These are phyloP conservation scores for Noctua fimbriata DNA, from an alignment of 2,888 invertebrate genomes.

Conservation along the genomic window DNA sequence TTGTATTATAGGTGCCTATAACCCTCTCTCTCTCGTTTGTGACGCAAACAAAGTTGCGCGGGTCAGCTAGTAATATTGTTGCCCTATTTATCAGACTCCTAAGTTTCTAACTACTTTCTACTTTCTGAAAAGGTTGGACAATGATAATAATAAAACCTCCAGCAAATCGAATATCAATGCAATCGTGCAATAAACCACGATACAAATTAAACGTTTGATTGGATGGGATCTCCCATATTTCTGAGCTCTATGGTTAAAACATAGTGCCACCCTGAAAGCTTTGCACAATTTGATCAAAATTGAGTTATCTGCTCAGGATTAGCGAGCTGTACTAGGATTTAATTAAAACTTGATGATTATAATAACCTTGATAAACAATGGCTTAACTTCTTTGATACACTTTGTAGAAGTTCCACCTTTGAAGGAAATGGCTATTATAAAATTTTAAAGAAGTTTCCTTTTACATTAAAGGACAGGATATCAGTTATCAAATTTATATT, in stretches of 20 bases:
- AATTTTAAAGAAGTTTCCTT: constrained; percentile 4
- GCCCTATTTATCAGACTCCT: too few species aligned
- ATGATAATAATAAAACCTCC: too few species aligned
- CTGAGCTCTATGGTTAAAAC: constrained; percentile 14
- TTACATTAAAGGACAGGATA: not conserved
- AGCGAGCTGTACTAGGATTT: constrained; percentile 12
- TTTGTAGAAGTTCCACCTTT: not conserved
- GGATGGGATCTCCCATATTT: not conserved
- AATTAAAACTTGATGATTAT: constrained; percentile 14
- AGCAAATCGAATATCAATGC: too few species aligned
- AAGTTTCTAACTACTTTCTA: too few species aligned
- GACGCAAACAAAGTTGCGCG: too few species aligned
- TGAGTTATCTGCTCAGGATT: constrained; percentile 42
- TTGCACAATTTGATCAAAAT: constrained; percentile 44
- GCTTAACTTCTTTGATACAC: not conserved
- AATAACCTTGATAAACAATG: constrained; percentile 11
- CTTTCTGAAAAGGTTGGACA: too few species aligned
- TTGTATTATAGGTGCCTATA: too few species aligned
- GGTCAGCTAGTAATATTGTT: too few species aligned
- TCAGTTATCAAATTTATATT: not conserved
- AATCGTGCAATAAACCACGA: too few species aligned
- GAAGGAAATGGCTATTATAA: not conserved
- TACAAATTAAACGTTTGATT: too few species aligned
- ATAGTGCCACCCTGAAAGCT: constrained; percentile 47
- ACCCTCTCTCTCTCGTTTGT: too few species aligned